Evolutionary conservation across 2,113 vertebrate genomes (phyloP).

Genomic region (Larimichthys polyactis): DNA sequence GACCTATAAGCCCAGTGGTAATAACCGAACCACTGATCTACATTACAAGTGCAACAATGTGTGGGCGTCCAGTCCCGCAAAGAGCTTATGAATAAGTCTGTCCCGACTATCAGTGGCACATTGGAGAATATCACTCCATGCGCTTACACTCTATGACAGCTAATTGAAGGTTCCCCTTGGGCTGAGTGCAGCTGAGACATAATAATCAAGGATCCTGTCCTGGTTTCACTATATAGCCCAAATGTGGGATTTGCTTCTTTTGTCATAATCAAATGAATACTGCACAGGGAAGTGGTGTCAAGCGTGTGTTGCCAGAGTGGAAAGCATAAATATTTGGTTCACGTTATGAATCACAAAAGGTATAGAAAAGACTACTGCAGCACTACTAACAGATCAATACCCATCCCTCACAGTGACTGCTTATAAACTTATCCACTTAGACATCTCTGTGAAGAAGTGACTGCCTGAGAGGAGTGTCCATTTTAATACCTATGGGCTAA

Average conservation of each 20-base stretch:
- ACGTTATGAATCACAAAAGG: slow-evolving; percentile 44
- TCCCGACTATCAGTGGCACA: slow-evolving; percentile 57
- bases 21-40: slow-evolving; percentile 74
- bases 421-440: slow-evolving; percentile 61
- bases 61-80: slow-evolving; percentile 78
- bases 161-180: slow-evolving; percentile 82
- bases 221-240: slow-evolving; percentile 60
- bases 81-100: slow-evolving; percentile 73
- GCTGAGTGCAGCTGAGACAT: slow-evolving; percentile 86
- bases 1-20: slow-evolving; percentile 70
- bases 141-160: slow-evolving; percentile 69
- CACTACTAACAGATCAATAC: slow-evolving; percentile 56
- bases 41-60: slow-evolving; percentile 79
- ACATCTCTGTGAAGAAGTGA: slow-evolving; percentile 48
- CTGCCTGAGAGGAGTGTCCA: slow-evolving; percentile 41
- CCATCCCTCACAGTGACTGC: slow-evolving; percentile 41
- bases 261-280: slow-evolving; percentile 85
- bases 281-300: slow-evolving; percentile 78
- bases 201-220: slow-evolving; percentile 88
- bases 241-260: slow-evolving; percentile 74
- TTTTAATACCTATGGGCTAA: slow-evolving; percentile 69
- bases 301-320: slow-evolving; percentile 59
- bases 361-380: slow-evolving; percentile 37
- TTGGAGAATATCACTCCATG: slow-evolving; percentile 70
- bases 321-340: slow-evolving; percentile 27